Evolutionary conservation across 2,113 vertebrate genomes (phyloP).

Genomic region (Crotalus horridus): DNA sequence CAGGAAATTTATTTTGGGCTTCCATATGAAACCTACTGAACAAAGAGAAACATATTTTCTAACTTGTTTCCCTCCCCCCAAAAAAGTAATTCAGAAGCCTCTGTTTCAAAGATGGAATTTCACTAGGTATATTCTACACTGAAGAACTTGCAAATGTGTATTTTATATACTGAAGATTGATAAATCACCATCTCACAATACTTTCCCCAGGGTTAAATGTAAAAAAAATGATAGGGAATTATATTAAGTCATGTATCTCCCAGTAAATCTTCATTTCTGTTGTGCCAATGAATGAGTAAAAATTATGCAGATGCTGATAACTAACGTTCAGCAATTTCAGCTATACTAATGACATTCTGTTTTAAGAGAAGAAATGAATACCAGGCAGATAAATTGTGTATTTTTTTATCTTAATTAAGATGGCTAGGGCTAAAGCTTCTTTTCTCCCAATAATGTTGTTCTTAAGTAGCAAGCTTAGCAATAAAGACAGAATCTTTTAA

Average conservation of each 20-base stretch:
- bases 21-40: not conserved
- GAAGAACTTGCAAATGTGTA: not conserved
- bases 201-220: not conserved
- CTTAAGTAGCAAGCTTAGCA: not conserved
- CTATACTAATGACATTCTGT: not conserved
- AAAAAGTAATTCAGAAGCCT: not conserved
- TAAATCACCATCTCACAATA: not conserved
- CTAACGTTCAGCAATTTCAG: not conserved
- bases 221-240: not conserved
- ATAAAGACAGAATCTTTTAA: not conserved
- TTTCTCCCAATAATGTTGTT: not conserved
- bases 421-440: not conserved
- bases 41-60: not conserved
- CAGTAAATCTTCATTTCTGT: not conserved
- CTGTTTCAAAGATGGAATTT: not conserved
- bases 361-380: conserved; percentile 1
- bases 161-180: not conserved
- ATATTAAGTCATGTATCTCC: not conserved
- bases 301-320: conserved; percentile 17
- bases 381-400: not conserved
- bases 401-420: not conserved
- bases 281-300: not conserved
- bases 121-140: not conserved
- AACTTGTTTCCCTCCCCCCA: not conserved
- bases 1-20: not conserved